Evolutionary conservation across 2,113 vertebrate species (phyloP).

Genomic region (Lipophrys pholis): DNA sequence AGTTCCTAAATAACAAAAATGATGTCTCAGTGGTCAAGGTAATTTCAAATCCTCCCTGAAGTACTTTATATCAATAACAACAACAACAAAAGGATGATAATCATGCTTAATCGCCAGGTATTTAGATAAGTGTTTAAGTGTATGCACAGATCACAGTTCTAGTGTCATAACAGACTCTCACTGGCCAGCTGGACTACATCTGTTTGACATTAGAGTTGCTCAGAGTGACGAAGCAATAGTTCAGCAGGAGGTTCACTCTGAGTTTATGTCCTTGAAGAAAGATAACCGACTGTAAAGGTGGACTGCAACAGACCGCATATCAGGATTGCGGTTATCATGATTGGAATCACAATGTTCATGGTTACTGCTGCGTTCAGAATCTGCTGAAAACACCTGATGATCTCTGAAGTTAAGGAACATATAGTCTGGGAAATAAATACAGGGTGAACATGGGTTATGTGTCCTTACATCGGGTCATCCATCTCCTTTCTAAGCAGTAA

Average conservation of each 20-base stretch:
- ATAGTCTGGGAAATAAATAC: not conserved
- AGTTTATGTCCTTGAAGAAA: conserved; percentile 58
- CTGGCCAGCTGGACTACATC: too few species aligned
- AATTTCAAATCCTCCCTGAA: too few species aligned
- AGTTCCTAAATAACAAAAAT: too few species aligned
- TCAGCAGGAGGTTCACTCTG: conserved; percentile 15
- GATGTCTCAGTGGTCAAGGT: too few species aligned
- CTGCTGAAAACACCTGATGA: not conserved
- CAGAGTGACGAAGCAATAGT: conserved; percentile 12
- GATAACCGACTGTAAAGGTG: conserved; percentile 57
- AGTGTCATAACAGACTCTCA: too few species aligned
- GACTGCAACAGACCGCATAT: conserved; percentile 26
- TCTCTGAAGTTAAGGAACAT: not conserved
- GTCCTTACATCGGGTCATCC: not conserved
- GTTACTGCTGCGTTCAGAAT: conserved; percentile 4
- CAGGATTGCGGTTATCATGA: conserved; percentile 34
- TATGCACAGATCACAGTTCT: too few species aligned
- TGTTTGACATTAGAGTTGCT: not conserved
- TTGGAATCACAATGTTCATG: not conserved
- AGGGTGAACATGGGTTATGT: conserved; percentile 19
- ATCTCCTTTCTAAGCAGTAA: conserved; percentile 29
- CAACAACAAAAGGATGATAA: too few species aligned
- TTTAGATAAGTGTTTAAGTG: too few species aligned
- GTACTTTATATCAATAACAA: too few species aligned
- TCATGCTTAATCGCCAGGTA: too few species aligned